Evolutionary conservation across 53 echinoderm and acorn worm genomes (phyloP).

Genomic region (Echinarachnius parma): DNA sequence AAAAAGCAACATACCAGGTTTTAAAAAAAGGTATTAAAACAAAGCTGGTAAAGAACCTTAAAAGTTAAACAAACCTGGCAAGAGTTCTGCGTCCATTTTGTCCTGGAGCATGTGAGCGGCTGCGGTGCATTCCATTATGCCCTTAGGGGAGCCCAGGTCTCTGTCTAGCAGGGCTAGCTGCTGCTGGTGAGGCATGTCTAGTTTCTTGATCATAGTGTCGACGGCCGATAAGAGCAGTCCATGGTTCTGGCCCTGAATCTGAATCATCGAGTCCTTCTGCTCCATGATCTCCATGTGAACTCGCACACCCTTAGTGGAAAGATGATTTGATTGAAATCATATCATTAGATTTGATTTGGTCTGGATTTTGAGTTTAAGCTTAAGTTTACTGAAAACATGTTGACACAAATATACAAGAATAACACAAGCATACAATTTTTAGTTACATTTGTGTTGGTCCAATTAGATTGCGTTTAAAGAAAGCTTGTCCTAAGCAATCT

Average conservation of each 20-base stretch:
- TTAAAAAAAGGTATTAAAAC: no score
- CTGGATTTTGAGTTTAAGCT: no score
- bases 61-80: slow-evolving; percentile 63
- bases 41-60: no score
- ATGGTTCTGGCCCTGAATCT: slow-evolving; percentile 93
- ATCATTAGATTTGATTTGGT: no score
- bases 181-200: slow-evolving; percentile 74
- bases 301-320: slow-evolving; percentile 60
- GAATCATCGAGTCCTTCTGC: slow-evolving; percentile 97
- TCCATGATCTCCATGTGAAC: slow-evolving; percentile 99
- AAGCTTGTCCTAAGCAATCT: no score
- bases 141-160: slow-evolving; percentile 71
- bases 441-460: no score
- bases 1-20: no score
- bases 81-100: slow-evolving; percentile 78
- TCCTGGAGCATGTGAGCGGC: slow-evolving; percentile 81
- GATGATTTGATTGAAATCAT: no score
- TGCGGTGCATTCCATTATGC: slow-evolving; percentile 83
- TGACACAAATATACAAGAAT: no score
- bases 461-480: no score
- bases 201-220: slow-evolving; percentile 61
- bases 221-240: slow-evolving; percentile 62
- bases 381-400: no score
- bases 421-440: no score
- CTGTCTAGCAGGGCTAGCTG: slow-evolving; percentile 72